These are phyloP conservation scores for Leptogaster cylindrica DNA, from an alignment of 2,888 invertebrate species.

Conservation along the genomic window DNA sequence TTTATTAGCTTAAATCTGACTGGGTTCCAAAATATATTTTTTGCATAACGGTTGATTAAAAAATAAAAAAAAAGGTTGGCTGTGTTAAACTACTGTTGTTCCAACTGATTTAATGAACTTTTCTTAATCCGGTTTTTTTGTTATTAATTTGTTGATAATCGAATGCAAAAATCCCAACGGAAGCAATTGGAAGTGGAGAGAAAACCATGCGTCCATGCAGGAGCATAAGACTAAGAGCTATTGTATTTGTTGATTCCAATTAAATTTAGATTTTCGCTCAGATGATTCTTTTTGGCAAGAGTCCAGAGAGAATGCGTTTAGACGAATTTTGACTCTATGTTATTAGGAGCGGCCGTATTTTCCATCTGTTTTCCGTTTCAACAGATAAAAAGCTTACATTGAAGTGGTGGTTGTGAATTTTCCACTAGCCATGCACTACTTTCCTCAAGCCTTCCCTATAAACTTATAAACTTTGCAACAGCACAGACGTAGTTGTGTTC, in stretches of 20 bases:
- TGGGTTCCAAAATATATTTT: too few species aligned
- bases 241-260: constrained; percentile 3
- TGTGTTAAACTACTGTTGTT: too few species aligned
- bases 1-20: too few species aligned
- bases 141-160: too few species aligned
- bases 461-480: background rate
- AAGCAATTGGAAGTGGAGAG: too few species aligned
- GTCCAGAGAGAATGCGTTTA: constrained; percentile 21
- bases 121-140: too few species aligned
- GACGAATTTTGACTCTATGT: constrained; percentile 10
- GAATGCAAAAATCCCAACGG: too few species aligned
- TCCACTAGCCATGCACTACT: background rate
- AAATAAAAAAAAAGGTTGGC: too few species aligned
- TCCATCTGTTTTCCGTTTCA: background rate
- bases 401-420: constrained; percentile 18
- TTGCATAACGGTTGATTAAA: too few species aligned
- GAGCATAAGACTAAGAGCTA: too few species aligned
- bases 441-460: background rate
- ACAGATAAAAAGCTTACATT: background rate
- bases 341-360: background rate
- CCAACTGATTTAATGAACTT: too few species aligned
- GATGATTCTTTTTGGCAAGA: background rate
- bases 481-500: constrained; percentile 11
- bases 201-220: too few species aligned
- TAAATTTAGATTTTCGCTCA: constrained; percentile 22